Evolutionary conservation across 2,113 vertebrate species (phyloP).

Genomic region (Sciurus niger): DNA sequence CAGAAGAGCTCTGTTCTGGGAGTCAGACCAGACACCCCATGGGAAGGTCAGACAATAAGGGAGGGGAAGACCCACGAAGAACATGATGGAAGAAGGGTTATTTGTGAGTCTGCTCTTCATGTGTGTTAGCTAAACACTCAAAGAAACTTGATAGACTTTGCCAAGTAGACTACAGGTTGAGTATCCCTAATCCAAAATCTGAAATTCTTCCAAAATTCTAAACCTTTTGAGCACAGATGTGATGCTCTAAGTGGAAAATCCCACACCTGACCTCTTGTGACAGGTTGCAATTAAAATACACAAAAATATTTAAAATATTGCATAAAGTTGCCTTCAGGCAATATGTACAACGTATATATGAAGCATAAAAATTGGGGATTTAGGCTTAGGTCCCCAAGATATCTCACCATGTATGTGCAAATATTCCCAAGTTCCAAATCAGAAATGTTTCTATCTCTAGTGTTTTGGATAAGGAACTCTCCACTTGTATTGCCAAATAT

Average conservation of each 20-base stretch:
- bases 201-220: background rate
- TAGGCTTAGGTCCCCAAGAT: background rate
- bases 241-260: background rate
- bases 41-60: background rate
- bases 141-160: conserved; percentile 23
- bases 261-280: background rate
- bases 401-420: background rate
- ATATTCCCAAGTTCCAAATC: background rate
- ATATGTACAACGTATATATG: background rate
- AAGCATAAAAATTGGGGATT: background rate
- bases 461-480: background rate
- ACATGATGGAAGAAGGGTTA: background rate
- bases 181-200: background rate
- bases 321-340: background rate
- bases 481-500: background rate
- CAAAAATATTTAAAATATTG: background rate
- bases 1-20: background rate
- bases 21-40: background rate
- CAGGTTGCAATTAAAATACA: background rate
- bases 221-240: background rate
- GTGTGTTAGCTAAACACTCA: conserved; percentile 40
- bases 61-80: background rate
- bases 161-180: background rate
- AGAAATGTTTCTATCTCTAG: background rate
- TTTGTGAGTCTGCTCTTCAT: background rate